Evolutionary conservation across 1,140 invertebrate genomes (phyloP), one percentile per base, ranked within the genome.

Genomic region (Drosophila simulans): DNA sequence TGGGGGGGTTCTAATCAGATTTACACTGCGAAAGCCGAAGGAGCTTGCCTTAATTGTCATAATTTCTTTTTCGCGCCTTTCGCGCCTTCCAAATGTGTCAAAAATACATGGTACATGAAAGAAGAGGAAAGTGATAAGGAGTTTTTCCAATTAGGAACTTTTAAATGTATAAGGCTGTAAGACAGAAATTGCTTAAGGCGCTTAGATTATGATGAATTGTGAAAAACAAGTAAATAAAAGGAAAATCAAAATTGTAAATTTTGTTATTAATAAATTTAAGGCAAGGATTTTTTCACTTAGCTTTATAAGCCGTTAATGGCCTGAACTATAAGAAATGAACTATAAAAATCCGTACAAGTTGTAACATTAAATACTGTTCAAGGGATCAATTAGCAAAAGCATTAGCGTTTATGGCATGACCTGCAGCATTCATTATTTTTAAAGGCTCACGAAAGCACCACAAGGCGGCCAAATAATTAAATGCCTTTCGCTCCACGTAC

Each of bases 1-100:
- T 3, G 17, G 22, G 40, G 40, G 46, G 27, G 0, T 43, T 42
- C 77, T 74, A 70, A 81, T 72, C 81, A 77, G 74, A 86, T 86
- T 86, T 88, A 78, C 58, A 46, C 43, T 76, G 79, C 49, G 83
- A 65, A 45, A 60, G 43, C 51, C 65, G 35, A 68, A 48, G 66
- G 63, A 77, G 77, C 62, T 69, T 35, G 43, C 15, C 77, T 85
- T 85, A 80, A 84, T 84, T 84, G 81, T 77, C 65, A 86, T 86
- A 79, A 88, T 88, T 79, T 79, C 58, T 88, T 64, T 82, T 70
- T 75, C 80, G 70, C 80, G 46, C 63, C 25, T 82, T 70, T 75
- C 80, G 70, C 80, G 46, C 63, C 25, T 46, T 65, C 7, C 27
- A 45, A 64, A 40, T 57, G 54, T 43, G 46, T 40, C 39, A 45